phyloP scores from a whole-genome alignment of 2,113 vertebrate genomes.

The Xenotilapia longispinis region DNA sequence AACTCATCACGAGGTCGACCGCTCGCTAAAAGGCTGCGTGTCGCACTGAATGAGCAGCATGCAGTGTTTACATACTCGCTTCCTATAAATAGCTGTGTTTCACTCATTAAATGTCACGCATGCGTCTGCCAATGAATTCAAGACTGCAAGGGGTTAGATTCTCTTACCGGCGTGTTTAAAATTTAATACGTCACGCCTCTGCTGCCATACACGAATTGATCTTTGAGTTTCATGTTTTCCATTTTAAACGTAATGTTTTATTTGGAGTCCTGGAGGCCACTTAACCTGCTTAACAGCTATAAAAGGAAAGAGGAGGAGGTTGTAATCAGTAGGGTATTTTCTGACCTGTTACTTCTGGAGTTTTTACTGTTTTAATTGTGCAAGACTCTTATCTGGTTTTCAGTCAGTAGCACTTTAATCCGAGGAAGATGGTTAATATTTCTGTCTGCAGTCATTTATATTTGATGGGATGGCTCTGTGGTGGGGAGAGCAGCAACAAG shows the following conservation, averaged over 20 bases:
- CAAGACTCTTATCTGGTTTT: neutral
- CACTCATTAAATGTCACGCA: neutral
- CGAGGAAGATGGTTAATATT: neutral
- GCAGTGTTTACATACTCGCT: neutral
- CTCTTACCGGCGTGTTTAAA: neutral
- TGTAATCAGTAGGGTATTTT: neutral
- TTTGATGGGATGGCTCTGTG: neutral
- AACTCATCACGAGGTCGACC: conserved; percentile 11
- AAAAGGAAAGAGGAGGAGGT: neutral
- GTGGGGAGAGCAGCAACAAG: neutral
- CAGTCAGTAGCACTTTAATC: neutral
- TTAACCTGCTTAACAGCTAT: neutral
- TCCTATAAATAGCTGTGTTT: neutral
- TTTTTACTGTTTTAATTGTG: neutral
- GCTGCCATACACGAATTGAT: neutral
- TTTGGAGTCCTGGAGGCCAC: neutral
- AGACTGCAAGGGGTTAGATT: neutral
- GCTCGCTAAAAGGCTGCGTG: neutral
- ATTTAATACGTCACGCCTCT: neutral
- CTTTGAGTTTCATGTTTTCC: neutral
- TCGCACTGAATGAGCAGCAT: neutral
- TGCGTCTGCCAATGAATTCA: neutral
- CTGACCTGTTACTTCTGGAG: neutral
- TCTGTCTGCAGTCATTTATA: neutral
- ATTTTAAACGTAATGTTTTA: neutral